These are phyloP conservation scores for Gerris buenoi DNA, from an alignment of 1,140 invertebrate genomes.

Conservation along the genomic window DNA sequence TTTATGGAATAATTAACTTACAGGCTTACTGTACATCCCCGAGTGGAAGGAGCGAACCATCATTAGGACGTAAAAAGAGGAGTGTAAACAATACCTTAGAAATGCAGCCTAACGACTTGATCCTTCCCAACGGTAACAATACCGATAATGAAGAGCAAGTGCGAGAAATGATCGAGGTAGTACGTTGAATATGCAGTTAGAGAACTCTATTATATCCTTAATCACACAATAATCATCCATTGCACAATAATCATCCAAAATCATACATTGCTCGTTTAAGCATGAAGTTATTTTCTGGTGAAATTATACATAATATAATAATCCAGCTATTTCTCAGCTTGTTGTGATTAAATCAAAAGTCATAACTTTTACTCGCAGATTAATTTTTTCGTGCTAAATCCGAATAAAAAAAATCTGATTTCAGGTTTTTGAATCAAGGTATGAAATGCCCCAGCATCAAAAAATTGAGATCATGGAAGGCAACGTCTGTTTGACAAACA, in stretches of 20 bases:
- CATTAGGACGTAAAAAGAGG: conserved; percentile 52
- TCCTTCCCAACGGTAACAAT: conserved; percentile 21
- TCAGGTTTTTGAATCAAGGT: conserved; percentile 50
- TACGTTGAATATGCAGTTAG: too few relatives aligned
- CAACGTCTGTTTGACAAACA: conserved; percentile 50
- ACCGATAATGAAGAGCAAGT: conserved; percentile 49
- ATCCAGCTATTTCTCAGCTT: too few relatives aligned
- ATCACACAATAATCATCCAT: too few relatives aligned
- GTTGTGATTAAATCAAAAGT: too few relatives aligned
- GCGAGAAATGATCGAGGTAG: conserved; percentile 72
- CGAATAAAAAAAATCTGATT: too few relatives aligned
- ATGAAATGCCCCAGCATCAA: conserved; percentile 49
- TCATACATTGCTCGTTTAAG: too few relatives aligned
- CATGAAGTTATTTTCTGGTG: too few relatives aligned
- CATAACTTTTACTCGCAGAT: too few relatives aligned
- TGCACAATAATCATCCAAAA: too few relatives aligned
- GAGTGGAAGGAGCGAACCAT: conserved; percentile 59
- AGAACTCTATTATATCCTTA: too few relatives aligned
- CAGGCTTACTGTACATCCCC: conserved; percentile 60
- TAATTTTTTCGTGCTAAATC: too few relatives aligned
- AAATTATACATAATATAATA: too few relatives aligned
- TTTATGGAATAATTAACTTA: background rate
- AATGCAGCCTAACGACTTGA: conserved; percentile 6
- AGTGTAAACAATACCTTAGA: conserved; percentile 24
- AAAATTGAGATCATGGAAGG: conserved; percentile 35